A percentile compares a stretch with the other conserved stretches of the same genome.
Evolutionary conservation across 1,140 invertebrate genomes (phyloP).

Genomic region (Cotesia glomerata): DNA sequence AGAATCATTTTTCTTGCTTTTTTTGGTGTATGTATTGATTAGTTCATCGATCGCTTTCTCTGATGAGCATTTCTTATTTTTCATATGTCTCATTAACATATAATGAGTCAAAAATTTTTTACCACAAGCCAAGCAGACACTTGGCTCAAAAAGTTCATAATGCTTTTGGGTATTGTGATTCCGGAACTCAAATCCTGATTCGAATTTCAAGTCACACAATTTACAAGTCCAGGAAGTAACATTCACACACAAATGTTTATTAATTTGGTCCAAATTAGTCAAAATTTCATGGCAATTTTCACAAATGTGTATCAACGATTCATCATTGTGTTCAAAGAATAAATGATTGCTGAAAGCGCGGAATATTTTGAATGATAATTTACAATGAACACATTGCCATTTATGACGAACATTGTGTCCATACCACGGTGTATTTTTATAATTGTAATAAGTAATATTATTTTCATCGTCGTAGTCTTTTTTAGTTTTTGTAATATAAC

Average conservation of each 20-base stretch:
- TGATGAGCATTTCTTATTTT: conserved; percentile 1
- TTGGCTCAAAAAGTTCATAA: conserved; percentile 27
- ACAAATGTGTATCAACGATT: conserved; percentile 42
- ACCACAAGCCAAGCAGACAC: conserved; percentile 31
- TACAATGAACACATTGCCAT: conserved; percentile 14
- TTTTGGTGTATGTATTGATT: too few relatives aligned
- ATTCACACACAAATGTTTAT: conserved; percentile 36
- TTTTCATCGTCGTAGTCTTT: too few relatives aligned
- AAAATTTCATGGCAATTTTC: conserved; percentile 41
- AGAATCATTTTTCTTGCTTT: too few relatives aligned
- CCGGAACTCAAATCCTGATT: conserved; percentile 21
- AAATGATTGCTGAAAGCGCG: conserved; percentile 30
- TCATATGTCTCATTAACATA: conserved; percentile 39
- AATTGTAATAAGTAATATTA: too few relatives aligned
- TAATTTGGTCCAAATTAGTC: conserved; percentile 32
- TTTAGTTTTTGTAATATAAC: too few relatives aligned
- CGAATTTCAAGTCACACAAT: conserved; percentile 31
- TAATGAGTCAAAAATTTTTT: conserved; percentile 38
- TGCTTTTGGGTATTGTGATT: conserved; percentile 41
- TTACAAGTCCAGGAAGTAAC: conserved; percentile 34
- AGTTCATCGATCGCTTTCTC: too few relatives aligned
- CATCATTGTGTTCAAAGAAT: conserved; percentile 39
- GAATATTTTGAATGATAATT: conserved; percentile 23
- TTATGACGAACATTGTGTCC: neutral
- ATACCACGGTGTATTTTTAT: neutral